A percentile compares a stretch with the other conserved stretches of the same genome.
Evolutionary conservation across 2,797 vertebrate species (phyloP).

Genomic region (Acropternis orthonyx): DNA sequence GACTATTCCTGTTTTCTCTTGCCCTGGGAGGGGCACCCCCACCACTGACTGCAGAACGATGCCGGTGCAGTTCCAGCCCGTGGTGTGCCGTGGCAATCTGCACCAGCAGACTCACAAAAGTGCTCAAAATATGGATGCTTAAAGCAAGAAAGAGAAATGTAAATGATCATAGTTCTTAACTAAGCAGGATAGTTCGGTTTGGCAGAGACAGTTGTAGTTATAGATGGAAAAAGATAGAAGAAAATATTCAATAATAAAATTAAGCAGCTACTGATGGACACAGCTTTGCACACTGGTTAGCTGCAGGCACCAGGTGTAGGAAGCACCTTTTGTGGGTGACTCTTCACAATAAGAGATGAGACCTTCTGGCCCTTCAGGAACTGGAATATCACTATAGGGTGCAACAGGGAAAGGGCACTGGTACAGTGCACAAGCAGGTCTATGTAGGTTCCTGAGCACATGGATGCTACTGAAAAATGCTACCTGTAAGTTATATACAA

Average conservation of each 20-base stretch:
- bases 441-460: not conserved
- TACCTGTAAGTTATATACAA: not conserved
- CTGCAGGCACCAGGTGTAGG: not conserved
- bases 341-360: not conserved
- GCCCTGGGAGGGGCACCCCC: accelerated
- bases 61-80: accelerated
- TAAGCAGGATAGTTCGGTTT: not conserved
- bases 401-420: not conserved
- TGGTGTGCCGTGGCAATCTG: accelerated
- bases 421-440: not conserved
- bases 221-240: not conserved
- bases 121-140: not conserved
- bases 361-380: not conserved
- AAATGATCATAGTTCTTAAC: not conserved
- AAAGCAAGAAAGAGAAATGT: not conserved
- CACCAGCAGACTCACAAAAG: not conserved
- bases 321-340: not conserved
- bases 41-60: accelerated
- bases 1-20: not conserved
- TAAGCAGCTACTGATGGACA: not conserved
- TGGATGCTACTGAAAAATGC: not conserved
- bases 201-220: not conserved
- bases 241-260: not conserved
- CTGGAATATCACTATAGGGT: not conserved
- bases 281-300: not conserved